Percentiles rank a stretch among this genome's conserved stretches.
These are phyloP conservation scores for Sesia apiformis DNA, from an alignment of 2,888 invertebrate species.

Conservation along the genomic window DNA sequence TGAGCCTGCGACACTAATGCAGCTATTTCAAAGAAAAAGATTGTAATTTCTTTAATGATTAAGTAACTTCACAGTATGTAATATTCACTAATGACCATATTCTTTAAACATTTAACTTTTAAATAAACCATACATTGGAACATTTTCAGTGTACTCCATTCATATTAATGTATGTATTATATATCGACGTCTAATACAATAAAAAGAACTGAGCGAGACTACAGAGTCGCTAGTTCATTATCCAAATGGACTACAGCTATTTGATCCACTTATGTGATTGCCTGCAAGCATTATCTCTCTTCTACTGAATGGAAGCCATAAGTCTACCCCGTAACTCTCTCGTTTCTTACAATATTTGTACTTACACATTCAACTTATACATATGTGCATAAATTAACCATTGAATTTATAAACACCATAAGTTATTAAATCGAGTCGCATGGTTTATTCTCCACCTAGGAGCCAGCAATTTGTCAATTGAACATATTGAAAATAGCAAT, in stretches of 20 bases:
- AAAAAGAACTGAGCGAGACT: conserved; percentile 27
- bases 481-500: too few relatives aligned
- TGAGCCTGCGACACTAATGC: not conserved
- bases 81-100: too few relatives aligned
- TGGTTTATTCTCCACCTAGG: too few relatives aligned
- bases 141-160: not conserved
- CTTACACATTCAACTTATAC: conserved; percentile 31
- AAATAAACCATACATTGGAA: not conserved
- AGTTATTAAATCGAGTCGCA: too few relatives aligned
- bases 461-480: too few relatives aligned
- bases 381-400: conserved; percentile 44
- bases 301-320: conserved; percentile 67
- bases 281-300: conserved; percentile 72
- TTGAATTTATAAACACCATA: conserved; percentile 18
- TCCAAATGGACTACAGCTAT: conserved; percentile 74
- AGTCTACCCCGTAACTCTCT: conserved; percentile 68
- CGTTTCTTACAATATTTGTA: conserved; percentile 44
- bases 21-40: not conserved
- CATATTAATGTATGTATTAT: not conserved
- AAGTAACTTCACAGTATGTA: too few relatives aligned
- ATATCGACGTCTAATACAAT: conserved; percentile 8
- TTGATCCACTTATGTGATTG: conserved; percentile 75
- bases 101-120: not conserved
- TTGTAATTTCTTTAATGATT: too few relatives aligned
- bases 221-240: conserved; percentile 66